Evolutionary conservation across 2,797 vertebrate genomes (phyloP).

Genomic region (Brachymystax lenok): DNA sequence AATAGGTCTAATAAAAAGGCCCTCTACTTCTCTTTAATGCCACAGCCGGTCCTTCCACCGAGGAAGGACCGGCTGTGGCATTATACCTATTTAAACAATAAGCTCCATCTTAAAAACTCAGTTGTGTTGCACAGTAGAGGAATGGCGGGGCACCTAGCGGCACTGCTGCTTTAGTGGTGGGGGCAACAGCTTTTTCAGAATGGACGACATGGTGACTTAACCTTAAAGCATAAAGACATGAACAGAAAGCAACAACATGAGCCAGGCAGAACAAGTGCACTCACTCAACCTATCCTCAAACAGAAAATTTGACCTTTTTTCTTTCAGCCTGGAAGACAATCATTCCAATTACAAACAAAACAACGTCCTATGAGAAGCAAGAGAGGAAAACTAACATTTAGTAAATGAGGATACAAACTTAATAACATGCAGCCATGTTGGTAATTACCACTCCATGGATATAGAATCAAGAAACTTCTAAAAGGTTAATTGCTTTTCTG

Average conservation of each 20-base stretch:
- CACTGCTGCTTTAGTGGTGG: not conserved
- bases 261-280: conserved; percentile 4
- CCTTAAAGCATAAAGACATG: not conserved
- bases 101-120: not conserved
- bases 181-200: not conserved
- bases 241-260: not conserved
- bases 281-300: conserved; percentile 8
- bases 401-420: not conserved
- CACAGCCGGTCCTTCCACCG: too few species aligned
- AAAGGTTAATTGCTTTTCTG: conserved; percentile 18
- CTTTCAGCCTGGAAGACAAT: not conserved
- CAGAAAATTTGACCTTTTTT: not conserved
- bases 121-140: not conserved
- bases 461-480: not conserved
- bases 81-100: not conserved
- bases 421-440: not conserved
- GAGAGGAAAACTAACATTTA: not conserved
- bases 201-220: conserved; percentile 10
- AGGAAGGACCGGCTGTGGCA: too few species aligned
- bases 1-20: conserved; percentile 24
- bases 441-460: not conserved
- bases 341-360: not conserved
- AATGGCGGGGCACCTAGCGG: not conserved
- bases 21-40: too few species aligned
- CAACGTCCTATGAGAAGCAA: not conserved